Evolutionary conservation across 2,797 vertebrate species (phyloP).

Genomic region (Hybognathus amarus): DNA sequence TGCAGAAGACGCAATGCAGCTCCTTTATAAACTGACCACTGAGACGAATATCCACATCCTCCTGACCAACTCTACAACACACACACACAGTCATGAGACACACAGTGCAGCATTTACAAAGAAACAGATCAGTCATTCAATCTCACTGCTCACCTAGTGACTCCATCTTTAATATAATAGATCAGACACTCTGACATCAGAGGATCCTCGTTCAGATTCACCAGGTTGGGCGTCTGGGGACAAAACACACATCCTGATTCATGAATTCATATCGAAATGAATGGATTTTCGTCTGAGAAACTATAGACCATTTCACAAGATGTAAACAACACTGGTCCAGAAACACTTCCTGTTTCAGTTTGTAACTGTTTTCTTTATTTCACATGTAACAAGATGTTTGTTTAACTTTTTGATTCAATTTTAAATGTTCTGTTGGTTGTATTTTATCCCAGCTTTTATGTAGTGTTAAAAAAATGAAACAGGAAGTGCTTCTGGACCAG

Average conservation of each 20-base stretch:
- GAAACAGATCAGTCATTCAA: not conserved
- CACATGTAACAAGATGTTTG: no score
- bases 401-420: no score
- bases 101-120: not conserved
- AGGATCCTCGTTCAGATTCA: slow-evolving; percentile 88
- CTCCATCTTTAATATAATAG: slow-evolving; percentile 88
- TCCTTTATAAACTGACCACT: slow-evolving; percentile 88
- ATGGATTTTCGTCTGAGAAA: not conserved
- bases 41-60: slow-evolving; percentile 84
- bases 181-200: slow-evolving; percentile 88
- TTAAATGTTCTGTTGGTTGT: no score
- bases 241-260: not conserved
- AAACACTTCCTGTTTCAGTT: no score
- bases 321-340: no score
- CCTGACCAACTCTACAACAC: slow-evolving; percentile 80
- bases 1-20: slow-evolving; percentile 85
- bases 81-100: not conserved
- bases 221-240: slow-evolving; percentile 84
- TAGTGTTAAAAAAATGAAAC: no score
- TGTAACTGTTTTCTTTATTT: no score
- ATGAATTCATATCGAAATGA: not conserved
- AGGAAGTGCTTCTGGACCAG: no score
- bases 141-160: slow-evolving; percentile 77
- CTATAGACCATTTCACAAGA: no score
- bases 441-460: no score